Evolutionary conservation across 2,797 vertebrate genomes (phyloP).

Genomic region (Delichon dasypus): DNA sequence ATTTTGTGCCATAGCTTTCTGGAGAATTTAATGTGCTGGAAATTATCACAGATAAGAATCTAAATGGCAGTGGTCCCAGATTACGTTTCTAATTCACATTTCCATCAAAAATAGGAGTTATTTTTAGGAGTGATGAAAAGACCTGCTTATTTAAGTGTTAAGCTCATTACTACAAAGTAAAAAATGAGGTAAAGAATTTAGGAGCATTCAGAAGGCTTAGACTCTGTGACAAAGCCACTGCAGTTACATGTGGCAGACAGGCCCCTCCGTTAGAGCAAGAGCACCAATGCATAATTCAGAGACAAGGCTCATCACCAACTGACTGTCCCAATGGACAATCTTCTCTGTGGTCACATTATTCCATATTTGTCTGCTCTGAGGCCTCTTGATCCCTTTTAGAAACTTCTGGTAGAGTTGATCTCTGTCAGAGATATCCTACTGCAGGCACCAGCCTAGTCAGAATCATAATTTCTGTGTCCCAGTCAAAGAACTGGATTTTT

Average conservation of each 20-base stretch:
- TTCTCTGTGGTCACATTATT: not conserved
- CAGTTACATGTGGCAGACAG: not conserved
- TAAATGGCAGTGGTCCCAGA: not conserved
- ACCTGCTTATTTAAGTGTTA: not conserved
- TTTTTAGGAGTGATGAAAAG: slow-evolving; percentile 1
- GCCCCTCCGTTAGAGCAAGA: fast-evolving
- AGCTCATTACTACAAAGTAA: not conserved
- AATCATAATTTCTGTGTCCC: not conserved
- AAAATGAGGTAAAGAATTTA: not conserved
- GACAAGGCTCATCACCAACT: not conserved
- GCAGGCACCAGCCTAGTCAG: not conserved
- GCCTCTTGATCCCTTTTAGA: not conserved
- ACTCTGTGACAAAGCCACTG: not conserved
- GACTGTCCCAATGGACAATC: not conserved
- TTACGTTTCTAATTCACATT: not conserved
- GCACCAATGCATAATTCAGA: not conserved
- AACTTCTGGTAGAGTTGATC: not conserved
- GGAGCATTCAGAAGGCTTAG: not conserved
- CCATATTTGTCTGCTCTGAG: not conserved
- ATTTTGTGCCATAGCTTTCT: not conserved
- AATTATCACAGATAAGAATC: slow-evolving; percentile 5
- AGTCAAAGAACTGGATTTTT: slow-evolving; percentile 9
- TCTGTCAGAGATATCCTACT: not conserved
- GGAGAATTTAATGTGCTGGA: not conserved
- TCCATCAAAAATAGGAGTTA: not conserved